Evolutionary conservation across 2,113 vertebrate genomes (phyloP).

Genomic region (Excalfactoria chinensis): DNA sequence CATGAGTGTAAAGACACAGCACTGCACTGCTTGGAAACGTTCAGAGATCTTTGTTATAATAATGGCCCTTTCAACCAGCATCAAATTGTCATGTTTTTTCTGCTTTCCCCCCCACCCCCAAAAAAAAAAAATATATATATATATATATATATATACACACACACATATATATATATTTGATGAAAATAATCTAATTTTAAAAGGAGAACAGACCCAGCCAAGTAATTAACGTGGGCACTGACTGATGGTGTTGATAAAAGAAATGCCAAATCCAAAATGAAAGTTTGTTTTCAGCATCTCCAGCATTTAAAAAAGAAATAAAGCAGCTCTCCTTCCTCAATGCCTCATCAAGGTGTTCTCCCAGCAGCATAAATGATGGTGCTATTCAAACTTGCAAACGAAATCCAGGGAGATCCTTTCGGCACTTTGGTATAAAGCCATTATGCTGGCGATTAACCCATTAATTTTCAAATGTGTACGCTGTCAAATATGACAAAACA

Average conservation of each 20-base stretch:
- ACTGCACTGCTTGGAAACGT: background rate
- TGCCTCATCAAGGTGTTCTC: background rate
- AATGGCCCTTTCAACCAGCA: background rate
- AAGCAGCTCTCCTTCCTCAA: background rate
- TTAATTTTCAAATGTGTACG: constrained; percentile 29
- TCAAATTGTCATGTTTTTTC: background rate
- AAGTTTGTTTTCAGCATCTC: background rate
- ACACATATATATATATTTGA: too few relatives aligned
- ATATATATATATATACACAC: too few relatives aligned
- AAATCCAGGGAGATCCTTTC: background rate
- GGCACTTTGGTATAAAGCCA: constrained; percentile 10
- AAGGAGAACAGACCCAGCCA: background rate
- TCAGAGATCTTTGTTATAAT: background rate
- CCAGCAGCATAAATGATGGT: background rate
- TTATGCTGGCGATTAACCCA: constrained; percentile 51
- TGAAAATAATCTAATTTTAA: background rate
- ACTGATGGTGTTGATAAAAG: background rate
- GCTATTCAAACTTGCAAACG: background rate
- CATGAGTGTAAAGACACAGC: background rate
- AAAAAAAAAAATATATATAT: too few relatives aligned
- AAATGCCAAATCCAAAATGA: background rate
- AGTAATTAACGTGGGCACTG: accelerated
- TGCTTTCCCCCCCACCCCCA: too few relatives aligned
- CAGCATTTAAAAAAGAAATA: background rate
- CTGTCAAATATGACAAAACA: constrained; percentile 21